Evolutionary conservation across 2,113 vertebrate genomes (phyloP).

Genomic region (Perccottus glenii): DNA sequence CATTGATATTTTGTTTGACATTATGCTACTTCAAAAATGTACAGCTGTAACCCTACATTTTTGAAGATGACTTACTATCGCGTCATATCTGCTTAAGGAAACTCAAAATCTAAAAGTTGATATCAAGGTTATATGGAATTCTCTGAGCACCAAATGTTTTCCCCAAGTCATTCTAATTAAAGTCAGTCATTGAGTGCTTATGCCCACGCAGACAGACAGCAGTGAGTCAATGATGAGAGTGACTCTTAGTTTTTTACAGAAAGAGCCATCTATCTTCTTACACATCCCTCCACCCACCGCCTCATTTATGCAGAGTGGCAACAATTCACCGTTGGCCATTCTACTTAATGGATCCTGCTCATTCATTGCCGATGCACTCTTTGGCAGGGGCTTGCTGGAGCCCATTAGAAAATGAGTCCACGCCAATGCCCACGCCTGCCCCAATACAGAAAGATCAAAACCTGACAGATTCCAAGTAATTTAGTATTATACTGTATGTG

Average conservation of each 20-base stretch:
- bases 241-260: slow-evolving; percentile 27
- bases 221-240: slow-evolving; percentile 31
- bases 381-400: slow-evolving; percentile 56
- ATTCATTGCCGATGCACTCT: slow-evolving; percentile 57
- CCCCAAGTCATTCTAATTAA: slow-evolving; percentile 27
- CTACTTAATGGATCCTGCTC: slow-evolving; percentile 65
- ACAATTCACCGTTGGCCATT: slow-evolving; percentile 63
- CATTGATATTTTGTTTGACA: too few relatives aligned
- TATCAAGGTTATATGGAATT: background rate
- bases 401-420: slow-evolving; percentile 75
- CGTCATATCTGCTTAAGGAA: too few relatives aligned
- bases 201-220: slow-evolving; percentile 17
- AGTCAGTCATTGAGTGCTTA: slow-evolving; percentile 39
- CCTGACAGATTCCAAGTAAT: slow-evolving; percentile 30
- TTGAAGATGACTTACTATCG: too few relatives aligned
- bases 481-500: slow-evolving; percentile 38
- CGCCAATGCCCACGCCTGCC: slow-evolving; percentile 18
- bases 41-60: too few relatives aligned
- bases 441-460: slow-evolving; percentile 59
- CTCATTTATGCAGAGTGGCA: slow-evolving; percentile 56
- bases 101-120: too few relatives aligned
- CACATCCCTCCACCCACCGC: slow-evolving; percentile 13
- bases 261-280: slow-evolving; percentile 50
- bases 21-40: too few relatives aligned
- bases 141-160: background rate